phyloP scores from a whole-genome alignment of 2,113 vertebrate species.

The Corydoras maculifer region DNA sequence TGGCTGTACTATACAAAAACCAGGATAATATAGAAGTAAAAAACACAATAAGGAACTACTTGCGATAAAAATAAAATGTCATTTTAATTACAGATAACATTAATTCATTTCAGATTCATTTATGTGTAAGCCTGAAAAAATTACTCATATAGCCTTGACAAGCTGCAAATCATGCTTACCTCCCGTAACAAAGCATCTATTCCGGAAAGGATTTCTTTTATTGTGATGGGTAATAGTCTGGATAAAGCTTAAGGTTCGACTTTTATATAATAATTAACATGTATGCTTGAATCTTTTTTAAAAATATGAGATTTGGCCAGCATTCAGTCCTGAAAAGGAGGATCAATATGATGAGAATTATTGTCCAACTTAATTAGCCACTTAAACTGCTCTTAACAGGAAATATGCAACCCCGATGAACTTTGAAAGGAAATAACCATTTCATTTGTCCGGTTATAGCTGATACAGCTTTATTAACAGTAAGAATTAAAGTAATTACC shows the following conservation, averaged over 20 bases:
- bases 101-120: too few relatives aligned
- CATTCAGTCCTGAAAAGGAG: slow-evolving; percentile 23
- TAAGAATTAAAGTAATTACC: slow-evolving; percentile 50
- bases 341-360: slow-evolving; percentile 58
- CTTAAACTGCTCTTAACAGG: slow-evolving; percentile 61
- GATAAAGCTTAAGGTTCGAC: slow-evolving; percentile 29
- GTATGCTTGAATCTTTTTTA: slow-evolving; percentile 37
- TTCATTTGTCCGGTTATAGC: slow-evolving; percentile 51
- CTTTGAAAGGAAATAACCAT: slow-evolving; percentile 61
- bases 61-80: too few relatives aligned
- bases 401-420: slow-evolving; percentile 58
- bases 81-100: too few relatives aligned
- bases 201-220: slow-evolving; percentile 6
- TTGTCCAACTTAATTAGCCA: slow-evolving; percentile 59
- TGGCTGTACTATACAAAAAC: too few relatives aligned
- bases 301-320: slow-evolving; percentile 52
- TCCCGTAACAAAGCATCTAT: too few relatives aligned
- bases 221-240: slow-evolving; percentile 41
- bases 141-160: too few relatives aligned
- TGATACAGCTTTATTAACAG: slow-evolving; percentile 51
- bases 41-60: too few relatives aligned
- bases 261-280: slow-evolving; percentile 54
- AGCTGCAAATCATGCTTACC: slow-evolving; percentile 25
- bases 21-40: too few relatives aligned
- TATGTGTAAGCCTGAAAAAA: too few relatives aligned